Percentiles rank a stretch among this genome's conserved stretches.
phyloP scores from a whole-genome alignment of 2,797 vertebrate genomes.

The Cirrhinus molitorella region DNA sequence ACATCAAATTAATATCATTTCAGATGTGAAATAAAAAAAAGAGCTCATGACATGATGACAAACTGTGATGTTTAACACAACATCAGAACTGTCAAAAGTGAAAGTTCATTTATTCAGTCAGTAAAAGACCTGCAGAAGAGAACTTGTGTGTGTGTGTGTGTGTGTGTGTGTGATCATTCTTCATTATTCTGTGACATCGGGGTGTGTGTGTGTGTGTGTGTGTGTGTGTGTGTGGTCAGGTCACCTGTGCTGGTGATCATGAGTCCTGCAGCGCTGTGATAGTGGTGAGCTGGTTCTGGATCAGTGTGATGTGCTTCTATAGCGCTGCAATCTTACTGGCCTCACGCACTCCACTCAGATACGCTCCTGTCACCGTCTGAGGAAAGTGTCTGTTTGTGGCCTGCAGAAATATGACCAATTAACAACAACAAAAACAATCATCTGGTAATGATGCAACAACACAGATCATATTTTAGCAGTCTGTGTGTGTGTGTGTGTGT shows the following conservation, averaged over 20 bases:
- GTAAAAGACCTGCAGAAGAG: neutral
- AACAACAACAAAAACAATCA: neutral
- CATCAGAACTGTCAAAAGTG: neutral
- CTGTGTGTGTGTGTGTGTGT: too few species aligned
- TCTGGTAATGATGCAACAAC: neutral
- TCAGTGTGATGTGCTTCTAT: slow-evolving; percentile 61
- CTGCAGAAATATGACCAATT: slow-evolving; percentile 69
- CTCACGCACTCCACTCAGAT: slow-evolving; percentile 95
- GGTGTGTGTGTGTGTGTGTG: too few species aligned
- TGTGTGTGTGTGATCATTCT: neutral
- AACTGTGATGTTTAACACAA: slow-evolving; percentile 2
- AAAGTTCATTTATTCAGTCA: neutral
- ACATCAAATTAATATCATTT: neutral
- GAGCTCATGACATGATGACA: neutral
- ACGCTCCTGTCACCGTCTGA: slow-evolving; percentile 96
- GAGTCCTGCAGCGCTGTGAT: too few species aligned
- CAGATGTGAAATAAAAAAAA: neutral
- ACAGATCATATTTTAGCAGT: too few species aligned
- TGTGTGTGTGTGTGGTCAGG: too few species aligned
- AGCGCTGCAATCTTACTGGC: slow-evolving; percentile 95
- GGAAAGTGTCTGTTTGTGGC: slow-evolving; percentile 98
- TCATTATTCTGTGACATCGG: too few species aligned
- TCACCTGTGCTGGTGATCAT: too few species aligned
- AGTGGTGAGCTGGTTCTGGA: neutral
- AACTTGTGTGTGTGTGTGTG: neutral